Evolutionary conservation across 2,888 invertebrate species (phyloP).

Genomic region (Pterobdella sp.): DNA sequence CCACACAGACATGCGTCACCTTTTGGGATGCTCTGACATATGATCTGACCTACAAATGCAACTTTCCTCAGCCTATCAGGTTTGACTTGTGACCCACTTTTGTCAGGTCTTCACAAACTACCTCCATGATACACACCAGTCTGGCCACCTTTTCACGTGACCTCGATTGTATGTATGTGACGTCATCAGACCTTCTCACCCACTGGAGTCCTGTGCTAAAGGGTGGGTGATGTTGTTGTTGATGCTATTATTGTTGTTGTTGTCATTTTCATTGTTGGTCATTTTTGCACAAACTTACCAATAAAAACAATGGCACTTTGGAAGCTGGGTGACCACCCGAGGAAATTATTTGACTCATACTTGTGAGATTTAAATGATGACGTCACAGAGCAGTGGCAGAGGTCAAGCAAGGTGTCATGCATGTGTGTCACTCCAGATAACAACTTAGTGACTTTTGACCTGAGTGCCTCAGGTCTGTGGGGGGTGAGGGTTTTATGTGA

Average conservation of each 20-base stretch:
- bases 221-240: neutral
- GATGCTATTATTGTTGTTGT: neutral
- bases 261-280: neutral
- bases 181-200: neutral
- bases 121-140: neutral
- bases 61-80: neutral
- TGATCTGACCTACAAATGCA: neutral
- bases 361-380: no score
- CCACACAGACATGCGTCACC: neutral
- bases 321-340: no score
- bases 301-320: no score
- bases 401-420: neutral
- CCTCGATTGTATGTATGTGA: neutral
- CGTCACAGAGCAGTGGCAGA: slow-evolving; percentile 1
- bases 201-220: neutral
- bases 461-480: no score
- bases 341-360: no score
- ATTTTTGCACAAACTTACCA: no score
- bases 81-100: neutral
- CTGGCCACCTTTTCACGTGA: neutral
- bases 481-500: no score
- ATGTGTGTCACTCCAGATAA: neutral
- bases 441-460: neutral
- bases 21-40: neutral
- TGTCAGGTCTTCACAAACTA: neutral